Conservation (phyloP, 2,888 invertebrate species). For the Pelosia muscerda region DNA sequence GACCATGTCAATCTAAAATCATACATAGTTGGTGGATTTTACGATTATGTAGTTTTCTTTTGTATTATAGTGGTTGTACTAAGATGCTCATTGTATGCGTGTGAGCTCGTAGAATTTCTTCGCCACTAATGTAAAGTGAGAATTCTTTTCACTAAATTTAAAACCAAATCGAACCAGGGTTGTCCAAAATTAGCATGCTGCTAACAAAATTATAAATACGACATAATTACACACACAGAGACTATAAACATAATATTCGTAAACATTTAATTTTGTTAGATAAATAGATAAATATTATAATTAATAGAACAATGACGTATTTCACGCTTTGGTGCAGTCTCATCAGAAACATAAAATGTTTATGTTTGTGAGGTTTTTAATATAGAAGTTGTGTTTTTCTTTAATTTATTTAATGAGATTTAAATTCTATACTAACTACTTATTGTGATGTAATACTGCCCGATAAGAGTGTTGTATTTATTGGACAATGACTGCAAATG, state of each 20-base stretch:
- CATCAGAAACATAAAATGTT: not conserved
- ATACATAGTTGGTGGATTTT: not conserved
- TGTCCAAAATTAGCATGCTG: not conserved
- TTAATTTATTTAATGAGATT: not conserved
- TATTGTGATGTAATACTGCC: not conserved
- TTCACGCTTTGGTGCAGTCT: slow-evolving; percentile 1
- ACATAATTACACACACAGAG: not conserved
- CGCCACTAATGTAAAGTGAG: not conserved
- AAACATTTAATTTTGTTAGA: not conserved
- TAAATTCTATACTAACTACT: not conserved
- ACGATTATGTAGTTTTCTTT: no score
- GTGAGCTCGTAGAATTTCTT: not conserved
- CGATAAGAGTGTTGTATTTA: not conserved
- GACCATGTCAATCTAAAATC: no score
- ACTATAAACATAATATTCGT: not conserved
- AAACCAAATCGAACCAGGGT: not conserved
- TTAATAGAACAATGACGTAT: not conserved
- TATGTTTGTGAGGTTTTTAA: not conserved
- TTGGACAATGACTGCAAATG: not conserved
- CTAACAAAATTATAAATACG: not conserved
- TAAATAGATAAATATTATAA: not conserved
- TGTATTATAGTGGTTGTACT: no score
- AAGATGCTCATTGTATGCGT: not conserved
- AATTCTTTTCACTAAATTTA: not conserved
- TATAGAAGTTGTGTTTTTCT: not conserved